These are phyloP conservation scores for Drosophila mimica DNA, from an alignment of 2,888 invertebrate species.

Conservation along the genomic window DNA sequence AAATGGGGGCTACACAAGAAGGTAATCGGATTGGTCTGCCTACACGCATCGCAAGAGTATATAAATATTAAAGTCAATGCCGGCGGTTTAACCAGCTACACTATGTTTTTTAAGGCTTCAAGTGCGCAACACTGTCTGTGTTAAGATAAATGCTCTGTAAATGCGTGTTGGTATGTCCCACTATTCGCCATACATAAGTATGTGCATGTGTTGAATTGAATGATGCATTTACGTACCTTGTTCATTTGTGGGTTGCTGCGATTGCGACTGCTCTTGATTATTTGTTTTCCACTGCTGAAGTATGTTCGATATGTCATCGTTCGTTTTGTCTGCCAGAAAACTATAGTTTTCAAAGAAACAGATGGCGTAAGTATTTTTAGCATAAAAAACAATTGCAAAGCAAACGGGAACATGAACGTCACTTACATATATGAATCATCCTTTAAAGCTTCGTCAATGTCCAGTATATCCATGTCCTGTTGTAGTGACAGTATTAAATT, in stretches of 20 bases:
- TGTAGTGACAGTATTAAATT: constrained; percentile 1
- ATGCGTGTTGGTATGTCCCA: constrained; percentile 11
- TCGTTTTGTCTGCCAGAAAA: constrained; percentile 84
- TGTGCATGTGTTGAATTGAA: not conserved
- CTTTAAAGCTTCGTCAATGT: constrained; percentile 84
- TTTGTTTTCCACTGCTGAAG: constrained; percentile 85
- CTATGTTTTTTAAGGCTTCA: constrained; percentile 63
- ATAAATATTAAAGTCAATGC: constrained; percentile 41
- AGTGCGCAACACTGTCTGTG: constrained; percentile 32
- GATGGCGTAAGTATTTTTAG: constrained; percentile 41
- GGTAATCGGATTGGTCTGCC: not conserved
- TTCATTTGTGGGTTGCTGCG: constrained; percentile 65
- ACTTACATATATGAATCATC: constrained; percentile 85
- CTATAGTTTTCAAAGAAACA: constrained; percentile 54
- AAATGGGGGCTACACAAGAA: not conserved
- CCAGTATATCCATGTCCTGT: constrained; percentile 83
- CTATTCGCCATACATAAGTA: constrained; percentile 14
- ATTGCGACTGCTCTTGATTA: constrained; percentile 66
- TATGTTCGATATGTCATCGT: constrained; percentile 85
- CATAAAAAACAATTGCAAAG: constrained; percentile 20
- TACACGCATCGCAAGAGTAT: constrained; percentile 2
- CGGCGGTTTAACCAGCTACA: constrained; percentile 57
- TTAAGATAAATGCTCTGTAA: constrained; percentile 13
- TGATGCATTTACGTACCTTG: constrained; percentile 71
- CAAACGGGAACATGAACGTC: constrained; percentile 29